Conservation (phyloP, 2,113 vertebrate species). For the Macrotis lagotis region DNA sequence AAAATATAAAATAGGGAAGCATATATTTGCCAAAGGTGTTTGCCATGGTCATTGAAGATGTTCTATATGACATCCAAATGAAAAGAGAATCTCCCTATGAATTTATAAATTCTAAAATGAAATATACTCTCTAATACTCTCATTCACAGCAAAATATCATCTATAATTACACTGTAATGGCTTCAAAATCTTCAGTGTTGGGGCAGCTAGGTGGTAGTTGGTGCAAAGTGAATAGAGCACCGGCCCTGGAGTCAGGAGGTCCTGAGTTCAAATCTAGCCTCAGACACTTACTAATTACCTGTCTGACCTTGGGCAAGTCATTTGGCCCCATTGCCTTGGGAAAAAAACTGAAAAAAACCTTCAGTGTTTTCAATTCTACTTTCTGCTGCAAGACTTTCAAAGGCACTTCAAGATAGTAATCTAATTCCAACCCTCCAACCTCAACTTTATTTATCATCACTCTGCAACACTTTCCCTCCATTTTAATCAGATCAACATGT, state of each 20-base stretch:
- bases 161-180: not conserved
- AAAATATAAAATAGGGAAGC: not conserved
- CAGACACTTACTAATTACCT: too few relatives aligned
- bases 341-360: too few relatives aligned
- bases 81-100: not conserved
- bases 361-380: not conserved
- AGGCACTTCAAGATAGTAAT: not conserved
- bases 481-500: not conserved
- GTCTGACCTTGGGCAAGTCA: too few relatives aligned
- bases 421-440: too few relatives aligned
- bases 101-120: not conserved
- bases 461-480: not conserved
- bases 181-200: not conserved
- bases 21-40: not conserved
- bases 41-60: not conserved
- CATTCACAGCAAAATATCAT: not conserved
- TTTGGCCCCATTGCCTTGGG: too few relatives aligned
- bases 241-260: too few relatives aligned
- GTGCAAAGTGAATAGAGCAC: too few relatives aligned
- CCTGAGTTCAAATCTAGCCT: too few relatives aligned
- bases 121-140: not conserved
- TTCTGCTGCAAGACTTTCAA: not conserved
- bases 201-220: too few relatives aligned
- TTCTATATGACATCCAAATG: not conserved
- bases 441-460: not conserved